These are phyloP conservation scores for Eleutherodactylus coqui DNA, from an alignment of 2,797 vertebrate genomes.

Conservation along the genomic window DNA sequence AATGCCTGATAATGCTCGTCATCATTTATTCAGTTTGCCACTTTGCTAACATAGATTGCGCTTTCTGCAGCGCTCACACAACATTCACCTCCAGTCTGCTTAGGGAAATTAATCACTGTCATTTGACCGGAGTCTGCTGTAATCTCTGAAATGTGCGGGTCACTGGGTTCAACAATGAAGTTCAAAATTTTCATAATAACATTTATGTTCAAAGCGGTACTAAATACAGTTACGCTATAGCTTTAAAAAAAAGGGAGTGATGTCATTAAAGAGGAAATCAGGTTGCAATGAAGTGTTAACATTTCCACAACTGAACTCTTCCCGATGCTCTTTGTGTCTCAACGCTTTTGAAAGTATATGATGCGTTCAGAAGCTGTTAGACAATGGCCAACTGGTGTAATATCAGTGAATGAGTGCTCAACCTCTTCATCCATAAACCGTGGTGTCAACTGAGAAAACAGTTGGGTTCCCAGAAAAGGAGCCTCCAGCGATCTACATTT, in stretches of 20 bases:
- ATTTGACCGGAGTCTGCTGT: slow-evolving; percentile 32
- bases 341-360: neutral
- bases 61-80: slow-evolving; percentile 17
- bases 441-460: neutral
- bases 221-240: neutral
- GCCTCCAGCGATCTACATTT: too few species aligned
- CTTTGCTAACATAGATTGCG: slow-evolving; percentile 37
- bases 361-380: neutral
- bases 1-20: slow-evolving; percentile 14
- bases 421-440: neutral
- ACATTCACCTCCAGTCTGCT: slow-evolving; percentile 34
- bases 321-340: neutral
- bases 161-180: slow-evolving; percentile 26
- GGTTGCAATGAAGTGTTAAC: too few species aligned
- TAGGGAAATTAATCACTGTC: slow-evolving; percentile 58
- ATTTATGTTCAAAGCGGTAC: slow-evolving; percentile 8
- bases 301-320: neutral
- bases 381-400: neutral
- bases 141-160: slow-evolving; percentile 37
- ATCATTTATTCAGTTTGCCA: slow-evolving; percentile 37
- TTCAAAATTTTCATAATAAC: slow-evolving; percentile 40
- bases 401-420: neutral
- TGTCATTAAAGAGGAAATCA: neutral
- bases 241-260: neutral
- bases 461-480: neutral